Conservation (phyloP, 2,888 invertebrate species). For the Craniophora ligustri region DNA sequence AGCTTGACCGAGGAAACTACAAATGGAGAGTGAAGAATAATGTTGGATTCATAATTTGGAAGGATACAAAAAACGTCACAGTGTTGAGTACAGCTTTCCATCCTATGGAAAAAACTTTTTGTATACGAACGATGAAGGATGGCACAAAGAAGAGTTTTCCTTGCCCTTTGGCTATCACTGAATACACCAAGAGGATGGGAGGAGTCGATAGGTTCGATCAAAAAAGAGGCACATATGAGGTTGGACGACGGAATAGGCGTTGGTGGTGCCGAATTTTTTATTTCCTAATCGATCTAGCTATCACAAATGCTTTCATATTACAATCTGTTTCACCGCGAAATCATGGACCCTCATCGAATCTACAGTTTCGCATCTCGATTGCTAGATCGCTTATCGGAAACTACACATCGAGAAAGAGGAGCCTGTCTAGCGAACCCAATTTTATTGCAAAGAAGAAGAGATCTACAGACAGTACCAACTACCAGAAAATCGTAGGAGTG, state of each 20-base stretch:
- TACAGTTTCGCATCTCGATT: conserved; percentile 24
- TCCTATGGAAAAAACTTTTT: neutral
- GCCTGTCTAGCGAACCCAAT: conserved; percentile 29
- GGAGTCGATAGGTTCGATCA: conserved; percentile 12
- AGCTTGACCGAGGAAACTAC: conserved; percentile 22
- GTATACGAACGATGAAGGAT: conserved; percentile 34
- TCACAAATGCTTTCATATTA: conserved; percentile 2
- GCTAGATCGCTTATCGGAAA: conserved; percentile 18
- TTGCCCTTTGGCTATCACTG: conserved; percentile 16
- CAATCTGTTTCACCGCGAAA: conserved; percentile 24
- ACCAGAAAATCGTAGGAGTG: conserved; percentile 35
- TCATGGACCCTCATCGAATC: conserved; percentile 15
- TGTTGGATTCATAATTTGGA: conserved; percentile 25
- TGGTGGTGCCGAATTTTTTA: conserved; percentile 21
- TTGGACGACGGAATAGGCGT: conserved; percentile 26
- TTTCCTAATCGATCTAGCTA: conserved; percentile 20
- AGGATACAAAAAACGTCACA: conserved; percentile 6
- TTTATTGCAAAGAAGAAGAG: conserved; percentile 32
- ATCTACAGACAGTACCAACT: conserved; percentile 31
- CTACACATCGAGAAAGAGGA: conserved; percentile 24
- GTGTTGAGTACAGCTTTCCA: neutral
- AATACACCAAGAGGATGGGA: conserved; percentile 23
- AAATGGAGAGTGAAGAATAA: conserved; percentile 30
- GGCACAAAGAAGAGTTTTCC: conserved; percentile 25
- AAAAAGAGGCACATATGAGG: neutral